phyloP scores from a whole-genome alignment of 2,113 vertebrate genomes.

The Morone chrysops region DNA sequence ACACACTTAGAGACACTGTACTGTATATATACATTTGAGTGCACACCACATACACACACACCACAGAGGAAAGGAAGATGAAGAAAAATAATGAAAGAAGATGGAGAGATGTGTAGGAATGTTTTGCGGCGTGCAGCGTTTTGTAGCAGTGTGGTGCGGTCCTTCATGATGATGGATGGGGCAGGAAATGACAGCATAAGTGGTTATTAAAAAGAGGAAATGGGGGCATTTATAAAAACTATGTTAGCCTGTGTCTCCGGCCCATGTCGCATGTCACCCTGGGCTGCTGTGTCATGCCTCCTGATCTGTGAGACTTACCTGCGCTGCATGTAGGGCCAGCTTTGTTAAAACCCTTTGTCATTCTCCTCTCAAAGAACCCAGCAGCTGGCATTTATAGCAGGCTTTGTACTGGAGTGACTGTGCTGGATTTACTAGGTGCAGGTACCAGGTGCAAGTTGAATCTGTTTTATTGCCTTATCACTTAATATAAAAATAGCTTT shows the following conservation, averaged over 20 bases:
- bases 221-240: constrained; percentile 76
- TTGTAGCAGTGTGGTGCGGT: constrained; percentile 61
- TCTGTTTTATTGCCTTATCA: constrained; percentile 54
- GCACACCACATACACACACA: constrained; percentile 14
- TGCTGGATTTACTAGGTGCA: constrained; percentile 49
- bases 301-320: constrained; percentile 54
- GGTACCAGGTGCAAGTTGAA: constrained; percentile 61
- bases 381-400: constrained; percentile 46
- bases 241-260: constrained; percentile 49
- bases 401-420: constrained; percentile 54
- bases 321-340: constrained; percentile 33
- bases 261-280: constrained; percentile 52
- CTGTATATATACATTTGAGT: constrained; percentile 20
- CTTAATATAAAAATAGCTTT: constrained; percentile 60
- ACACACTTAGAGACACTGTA: constrained; percentile 16
- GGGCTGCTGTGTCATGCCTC: constrained; percentile 66
- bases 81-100: constrained; percentile 26
- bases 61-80: neutral
- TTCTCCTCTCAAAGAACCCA: constrained; percentile 46
- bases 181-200: constrained; percentile 82
- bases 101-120: constrained; percentile 50
- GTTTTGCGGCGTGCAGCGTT: constrained; percentile 52
- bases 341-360: constrained; percentile 60
- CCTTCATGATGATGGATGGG: constrained; percentile 75
- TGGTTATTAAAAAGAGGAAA: constrained; percentile 82